Evolutionary conservation across 2,888 invertebrate species (phyloP), one percentile per base, ranked within the genome.

Genomic region (Marronus borbonicus): DNA sequence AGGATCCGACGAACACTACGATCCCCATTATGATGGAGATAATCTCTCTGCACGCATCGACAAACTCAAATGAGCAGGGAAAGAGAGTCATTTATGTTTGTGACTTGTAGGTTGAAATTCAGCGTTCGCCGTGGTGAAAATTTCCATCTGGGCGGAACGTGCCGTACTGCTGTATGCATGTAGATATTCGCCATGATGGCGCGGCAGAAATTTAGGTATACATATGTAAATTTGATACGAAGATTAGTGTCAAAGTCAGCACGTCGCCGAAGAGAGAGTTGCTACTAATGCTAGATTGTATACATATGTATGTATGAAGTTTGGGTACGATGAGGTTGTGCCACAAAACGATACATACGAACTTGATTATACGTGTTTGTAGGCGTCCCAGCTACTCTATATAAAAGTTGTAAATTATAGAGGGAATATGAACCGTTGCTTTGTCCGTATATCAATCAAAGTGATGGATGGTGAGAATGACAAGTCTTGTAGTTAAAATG

Each of bases 211-310:
- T 68, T 50, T 50, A n/a, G 28, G 50, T 50, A 50, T 49, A 50
- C 49, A 50, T 68, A 68, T 68, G 68, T 68, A 68, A 68, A 68
- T 68, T 52, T 68, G 50, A 68, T 68, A 50, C 50, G 49, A 68
- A 68, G 49, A 68, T 62, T 62, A 62, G 62, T 62, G 62, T 62
- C 62, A 62, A 62, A 62, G 31, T 62, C 62, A 62, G 62, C 8
- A 14, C 20, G 28, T 62, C 14, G 62, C 24, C 14, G 14, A 31
- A 31, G 31, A 31, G 31, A 31, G n/a, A n/a, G 55, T 7, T 55
- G n/a, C 31, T 44, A 12, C 12, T 10, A 2, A 44, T 44, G 44
- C 12, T 8, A 44, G 1, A 52, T 8, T 52, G 14, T 52, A n/a
- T 44, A 12, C 8, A 2, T 44, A 44, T 44, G 8, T 44, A 44